These are phyloP conservation scores for Sebastes vulpes DNA, from an alignment of 2,797 vertebrate genomes.

Conservation along the genomic window DNA sequence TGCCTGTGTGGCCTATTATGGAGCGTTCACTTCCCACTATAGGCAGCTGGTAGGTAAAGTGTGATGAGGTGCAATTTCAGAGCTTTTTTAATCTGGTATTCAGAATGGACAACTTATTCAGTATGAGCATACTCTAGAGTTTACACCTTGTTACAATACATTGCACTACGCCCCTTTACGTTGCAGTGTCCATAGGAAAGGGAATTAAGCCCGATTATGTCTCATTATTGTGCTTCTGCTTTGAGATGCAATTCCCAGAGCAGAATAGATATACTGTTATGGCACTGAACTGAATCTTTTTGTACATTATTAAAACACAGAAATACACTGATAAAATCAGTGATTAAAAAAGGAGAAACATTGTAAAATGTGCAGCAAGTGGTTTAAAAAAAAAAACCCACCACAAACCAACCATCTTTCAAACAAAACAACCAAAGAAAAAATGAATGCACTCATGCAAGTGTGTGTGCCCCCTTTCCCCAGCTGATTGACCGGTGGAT, in stretches of 20 bases:
- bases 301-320: not conserved
- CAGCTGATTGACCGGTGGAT: slow-evolving; percentile 91
- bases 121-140: not conserved
- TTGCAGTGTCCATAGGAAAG: not conserved
- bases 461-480: not conserved
- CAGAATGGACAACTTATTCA: not conserved
- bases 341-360: not conserved
- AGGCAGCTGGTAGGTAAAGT: slow-evolving; percentile 79
- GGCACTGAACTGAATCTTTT: not conserved
- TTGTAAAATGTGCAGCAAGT: not conserved
- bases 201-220: not conserved
- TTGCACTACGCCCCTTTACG: not conserved
- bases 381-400: not conserved
- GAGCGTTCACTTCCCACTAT: slow-evolving; percentile 90
- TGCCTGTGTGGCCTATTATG: slow-evolving; percentile 90
- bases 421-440: not conserved
- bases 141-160: not conserved
- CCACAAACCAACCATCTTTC: not conserved
- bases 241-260: not conserved
- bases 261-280: not conserved
- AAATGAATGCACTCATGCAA: not conserved
- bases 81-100: not conserved
- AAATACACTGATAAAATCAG: not conserved
- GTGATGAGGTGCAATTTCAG: not conserved
- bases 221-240: not conserved